phyloP scores from a whole-genome alignment of 2,888 invertebrate species.

The Apodemia zela region DNA sequence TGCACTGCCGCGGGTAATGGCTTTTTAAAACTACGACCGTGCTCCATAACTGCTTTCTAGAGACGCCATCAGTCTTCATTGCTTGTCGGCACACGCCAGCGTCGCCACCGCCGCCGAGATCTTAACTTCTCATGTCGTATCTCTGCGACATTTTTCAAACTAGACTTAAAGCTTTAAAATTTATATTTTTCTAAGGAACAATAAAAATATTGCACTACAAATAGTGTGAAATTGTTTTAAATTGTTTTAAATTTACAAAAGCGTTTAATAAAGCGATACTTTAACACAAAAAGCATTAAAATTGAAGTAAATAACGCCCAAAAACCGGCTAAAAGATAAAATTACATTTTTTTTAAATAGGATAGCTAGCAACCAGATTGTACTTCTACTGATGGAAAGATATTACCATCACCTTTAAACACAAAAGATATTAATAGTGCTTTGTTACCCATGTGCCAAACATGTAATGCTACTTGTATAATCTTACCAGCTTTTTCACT shows the following conservation, averaged over 20 bases:
- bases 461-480: too few species aligned
- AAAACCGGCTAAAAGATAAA: neutral
- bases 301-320: too few species aligned
- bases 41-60: conserved; percentile 78
- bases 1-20: conserved; percentile 76
- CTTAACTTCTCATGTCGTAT: conserved; percentile 62
- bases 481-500: too few species aligned
- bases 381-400: too few species aligned
- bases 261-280: too few species aligned
- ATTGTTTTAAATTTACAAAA: neutral
- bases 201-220: conserved; percentile 11
- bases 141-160: conserved; percentile 34
- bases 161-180: conserved; percentile 26
- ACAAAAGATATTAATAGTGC: too few species aligned
- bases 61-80: conserved; percentile 80
- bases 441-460: too few species aligned
- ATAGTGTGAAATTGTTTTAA: neutral
- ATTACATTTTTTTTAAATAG: neutral
- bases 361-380: too few species aligned
- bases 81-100: conserved; percentile 75
- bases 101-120: conserved; percentile 58
- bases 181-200: conserved; percentile 11
- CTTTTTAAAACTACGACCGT: conserved; percentile 81
- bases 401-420: too few species aligned
- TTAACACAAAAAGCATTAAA: too few species aligned